phyloP scores from a whole-genome alignment of 2,113 vertebrate species.

The Grus americana region DNA sequence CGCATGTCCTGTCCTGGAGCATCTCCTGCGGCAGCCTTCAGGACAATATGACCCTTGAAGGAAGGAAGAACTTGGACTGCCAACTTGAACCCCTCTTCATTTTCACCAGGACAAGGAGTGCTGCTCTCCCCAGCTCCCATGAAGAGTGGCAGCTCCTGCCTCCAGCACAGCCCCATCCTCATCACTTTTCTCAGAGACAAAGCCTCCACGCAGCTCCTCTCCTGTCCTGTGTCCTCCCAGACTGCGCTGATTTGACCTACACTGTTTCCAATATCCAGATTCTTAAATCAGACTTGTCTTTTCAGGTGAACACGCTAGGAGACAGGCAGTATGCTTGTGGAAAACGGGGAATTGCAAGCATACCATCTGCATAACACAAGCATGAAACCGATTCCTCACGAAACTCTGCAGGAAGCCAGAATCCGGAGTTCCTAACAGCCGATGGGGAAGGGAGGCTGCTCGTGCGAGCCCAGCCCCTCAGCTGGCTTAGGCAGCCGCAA shows the following conservation, averaged over 20 bases:
- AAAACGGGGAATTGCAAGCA: background rate
- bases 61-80: background rate
- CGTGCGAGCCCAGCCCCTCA: fast-evolving
- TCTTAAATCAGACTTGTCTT: background rate
- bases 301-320: background rate
- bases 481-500: background rate
- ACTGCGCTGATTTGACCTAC: background rate
- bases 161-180: background rate
- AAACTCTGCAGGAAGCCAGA: background rate
- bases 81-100: background rate
- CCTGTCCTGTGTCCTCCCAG: background rate
- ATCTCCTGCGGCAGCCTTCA: background rate
- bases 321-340: background rate
- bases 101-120: background rate
- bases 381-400: background rate
- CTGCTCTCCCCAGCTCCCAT: background rate
- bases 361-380: background rate
- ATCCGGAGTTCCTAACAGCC: background rate
- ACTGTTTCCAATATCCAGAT: background rate
- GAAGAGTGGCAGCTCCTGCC: background rate
- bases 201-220: background rate
- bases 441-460: background rate
- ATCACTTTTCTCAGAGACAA: background rate
- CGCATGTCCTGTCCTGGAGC: background rate
- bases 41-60: background rate